Conservation (phyloP, 2,888 invertebrate species). For the Pherbina coryleti region DNA sequence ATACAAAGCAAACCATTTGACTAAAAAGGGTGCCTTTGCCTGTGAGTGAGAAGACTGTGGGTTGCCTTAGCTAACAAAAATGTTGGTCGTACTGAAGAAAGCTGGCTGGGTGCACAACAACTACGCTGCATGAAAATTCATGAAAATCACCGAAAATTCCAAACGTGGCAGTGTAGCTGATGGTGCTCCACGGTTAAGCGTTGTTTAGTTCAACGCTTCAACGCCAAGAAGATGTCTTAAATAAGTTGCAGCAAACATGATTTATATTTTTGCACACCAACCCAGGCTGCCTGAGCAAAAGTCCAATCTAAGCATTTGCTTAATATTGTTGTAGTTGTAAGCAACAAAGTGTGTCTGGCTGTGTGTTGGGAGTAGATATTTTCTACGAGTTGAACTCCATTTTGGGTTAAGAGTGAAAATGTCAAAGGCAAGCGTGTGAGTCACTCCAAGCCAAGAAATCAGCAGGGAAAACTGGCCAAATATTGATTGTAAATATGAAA, state of each 20-base stretch:
- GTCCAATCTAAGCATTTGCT: background rate
- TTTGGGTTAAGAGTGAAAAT: constrained; percentile 36
- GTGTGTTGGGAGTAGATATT: constrained; percentile 8
- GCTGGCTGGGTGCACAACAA: background rate
- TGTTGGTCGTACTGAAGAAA: background rate
- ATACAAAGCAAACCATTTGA: background rate
- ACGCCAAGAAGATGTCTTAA: constrained; percentile 31
- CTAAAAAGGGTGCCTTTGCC: background rate
- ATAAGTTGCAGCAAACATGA: constrained; percentile 33
- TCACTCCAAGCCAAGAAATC: background rate
- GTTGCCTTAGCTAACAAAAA: background rate
- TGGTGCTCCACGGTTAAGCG: background rate
- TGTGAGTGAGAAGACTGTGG: background rate
- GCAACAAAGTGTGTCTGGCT: background rate
- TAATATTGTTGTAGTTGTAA: constrained; percentile 3
- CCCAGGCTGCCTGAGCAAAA: background rate
- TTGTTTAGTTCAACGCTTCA: background rate
- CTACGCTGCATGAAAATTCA: constrained; percentile 33
- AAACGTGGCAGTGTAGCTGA: background rate
- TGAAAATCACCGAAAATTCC: constrained; percentile 23
- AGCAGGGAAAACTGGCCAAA: background rate
- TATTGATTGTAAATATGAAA: background rate
- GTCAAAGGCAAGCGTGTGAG: constrained; percentile 31
- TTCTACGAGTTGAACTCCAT: constrained; percentile 20
- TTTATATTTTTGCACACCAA: constrained; percentile 32